Evolutionary conservation across 2,797 vertebrate genomes (phyloP).

Genomic region (Morus bassanus): DNA sequence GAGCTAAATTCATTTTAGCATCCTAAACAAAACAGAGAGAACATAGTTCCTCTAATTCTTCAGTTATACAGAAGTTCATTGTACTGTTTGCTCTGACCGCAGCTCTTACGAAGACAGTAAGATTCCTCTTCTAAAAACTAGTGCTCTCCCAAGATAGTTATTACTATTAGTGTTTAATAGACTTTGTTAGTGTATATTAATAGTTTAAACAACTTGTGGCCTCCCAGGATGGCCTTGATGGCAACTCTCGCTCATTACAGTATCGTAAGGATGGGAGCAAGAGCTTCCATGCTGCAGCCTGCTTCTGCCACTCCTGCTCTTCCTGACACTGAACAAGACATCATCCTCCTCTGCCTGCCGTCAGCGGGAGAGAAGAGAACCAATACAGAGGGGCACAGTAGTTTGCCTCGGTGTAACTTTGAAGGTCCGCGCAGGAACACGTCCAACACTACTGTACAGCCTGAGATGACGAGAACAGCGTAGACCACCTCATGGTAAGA

Average conservation of each 20-base stretch:
- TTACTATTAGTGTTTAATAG: conserved; percentile 35
- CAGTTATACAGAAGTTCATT: background rate
- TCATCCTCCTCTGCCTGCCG: background rate
- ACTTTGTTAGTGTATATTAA: conserved; percentile 36
- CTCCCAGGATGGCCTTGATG: conserved; percentile 7
- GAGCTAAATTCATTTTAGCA: background rate
- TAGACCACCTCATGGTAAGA: rapidly evolving
- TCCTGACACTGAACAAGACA: background rate
- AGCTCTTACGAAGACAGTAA: background rate
- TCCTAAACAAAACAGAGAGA: background rate
- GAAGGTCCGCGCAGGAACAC: rapidly evolving
- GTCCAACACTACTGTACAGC: background rate
- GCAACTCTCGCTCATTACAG: background rate
- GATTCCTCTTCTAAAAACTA: background rate
- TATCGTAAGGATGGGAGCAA: background rate
- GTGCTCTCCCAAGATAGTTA: conserved; percentile 10
- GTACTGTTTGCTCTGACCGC: background rate
- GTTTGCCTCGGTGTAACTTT: background rate
- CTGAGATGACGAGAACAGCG: background rate
- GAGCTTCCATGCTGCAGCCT: background rate
- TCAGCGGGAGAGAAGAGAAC: background rate
- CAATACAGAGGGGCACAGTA: background rate
- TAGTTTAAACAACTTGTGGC: conserved; percentile 23
- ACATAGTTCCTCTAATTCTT: background rate
- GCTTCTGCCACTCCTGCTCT: background rate